Base-by-base conservation (phyloP, 2,888 invertebrate species). In the Vandiemenella viatica region DNA sequence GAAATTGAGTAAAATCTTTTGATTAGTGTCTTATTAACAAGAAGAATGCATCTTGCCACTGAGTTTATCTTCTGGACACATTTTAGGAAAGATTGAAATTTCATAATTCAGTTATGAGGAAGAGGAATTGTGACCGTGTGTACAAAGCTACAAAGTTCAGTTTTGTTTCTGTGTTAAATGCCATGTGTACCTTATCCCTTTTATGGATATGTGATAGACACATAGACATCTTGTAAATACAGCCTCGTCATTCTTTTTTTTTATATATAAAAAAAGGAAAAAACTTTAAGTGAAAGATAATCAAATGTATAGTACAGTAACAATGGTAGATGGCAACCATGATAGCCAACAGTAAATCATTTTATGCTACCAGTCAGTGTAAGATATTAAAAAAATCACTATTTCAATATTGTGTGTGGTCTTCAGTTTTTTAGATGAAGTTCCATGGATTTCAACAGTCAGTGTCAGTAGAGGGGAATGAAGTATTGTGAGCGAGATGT, bases 1-100 rank as follows among this genome's bases (percentile, higher is more conserved):
- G 74, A 61, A 74, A 74, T 46, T 57, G 19, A 19, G 21, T 2
- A 26, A 26, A 26, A n/a, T n/a, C n/a, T n/a, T n/a, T n/a, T n/a
- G n/a, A n/a, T n/a, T n/a, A n/a, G n/a, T n/a, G n/a, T n/a, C n/a
- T n/a, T n/a, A n/a, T n/a, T n/a, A n/a, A n/a, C n/a, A n/a, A n/a
- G n/a, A n/a, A n/a, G n/a, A n/a, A n/a, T n/a, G n/a, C n/a, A n/a
- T n/a, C n/a, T n/a, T n/a, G n/a, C n/a, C n/a, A n/a, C n/a, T n/a
- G n/a, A n/a, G n/a, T n/a, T n/a, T n/a, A n/a, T n/a, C n/a, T n/a
- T n/a, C n/a, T n/a, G n/a, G n/a, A n/a, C n/a, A n/a, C n/a, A n/a
- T n/a, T n/a, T n/a, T n/a, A n/a, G n/a, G 32, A 32, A 2, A 32
- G 10, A n/a, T 32, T n/a, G 32, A 10, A 10, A n/a, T 32, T 13